These are phyloP conservation scores for Tringa solitaria DNA, from an alignment of 2,113 vertebrate species.

Conservation along the genomic window DNA sequence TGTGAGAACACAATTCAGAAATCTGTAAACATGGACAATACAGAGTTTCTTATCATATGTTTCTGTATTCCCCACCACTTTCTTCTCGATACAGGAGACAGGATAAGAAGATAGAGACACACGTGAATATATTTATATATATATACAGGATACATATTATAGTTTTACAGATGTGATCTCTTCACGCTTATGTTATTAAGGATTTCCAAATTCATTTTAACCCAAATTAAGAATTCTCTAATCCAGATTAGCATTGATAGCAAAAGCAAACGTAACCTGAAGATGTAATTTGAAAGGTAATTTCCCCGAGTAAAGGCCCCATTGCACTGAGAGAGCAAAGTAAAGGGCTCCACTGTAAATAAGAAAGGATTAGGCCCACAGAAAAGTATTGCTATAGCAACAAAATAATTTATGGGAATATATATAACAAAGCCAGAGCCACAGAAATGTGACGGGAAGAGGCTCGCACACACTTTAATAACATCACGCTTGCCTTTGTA, in stretches of 20 bases:
- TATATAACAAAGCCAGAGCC: conserved; percentile 41
- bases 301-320: not conserved
- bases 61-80: not conserved
- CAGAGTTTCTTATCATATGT: not conserved
- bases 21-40: not conserved
- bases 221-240: not conserved
- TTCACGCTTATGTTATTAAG: not conserved
- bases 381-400: conserved; percentile 66
- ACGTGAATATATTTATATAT: accelerated
- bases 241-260: not conserved
- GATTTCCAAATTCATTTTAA: not conserved
- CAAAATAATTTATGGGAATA: conserved; percentile 47
- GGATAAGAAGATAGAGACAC: not conserved
- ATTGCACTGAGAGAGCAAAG: not conserved
- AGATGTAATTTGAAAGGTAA: not conserved
- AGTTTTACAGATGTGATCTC: not conserved
- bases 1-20: not conserved
- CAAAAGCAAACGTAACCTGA: not conserved
- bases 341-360: not conserved
- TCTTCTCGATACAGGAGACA: not conserved
- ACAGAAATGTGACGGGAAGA: not conserved
- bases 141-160: not conserved
- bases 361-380: conserved; percentile 41
- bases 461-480: not conserved
- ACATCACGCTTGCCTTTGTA: not conserved